A percentile compares a stretch with the other conserved stretches of the same genome.
These are phyloP conservation scores for Nixonia krombeini DNA, from an alignment of 1,140 invertebrate species.

Conservation along the genomic window DNA sequence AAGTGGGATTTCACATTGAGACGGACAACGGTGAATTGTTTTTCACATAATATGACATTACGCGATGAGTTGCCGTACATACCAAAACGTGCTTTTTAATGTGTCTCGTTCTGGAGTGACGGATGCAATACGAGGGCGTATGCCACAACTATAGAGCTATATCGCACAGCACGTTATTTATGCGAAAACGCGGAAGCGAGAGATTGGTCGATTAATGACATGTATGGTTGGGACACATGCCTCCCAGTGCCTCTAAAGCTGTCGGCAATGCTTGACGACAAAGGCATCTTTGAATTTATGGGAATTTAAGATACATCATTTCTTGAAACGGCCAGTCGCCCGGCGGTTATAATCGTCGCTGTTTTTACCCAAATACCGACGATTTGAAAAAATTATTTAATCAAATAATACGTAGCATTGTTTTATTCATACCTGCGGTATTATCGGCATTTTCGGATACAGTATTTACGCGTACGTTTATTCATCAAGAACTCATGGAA, in stretches of 20 bases:
- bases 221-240: conserved; percentile 41
- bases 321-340: not conserved
- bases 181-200: conserved; percentile 38
- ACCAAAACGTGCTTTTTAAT: conserved; percentile 41
- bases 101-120: conserved; percentile 35
- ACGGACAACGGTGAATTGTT: too few species aligned
- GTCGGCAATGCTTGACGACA: conserved; percentile 26
- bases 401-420: too few species aligned
- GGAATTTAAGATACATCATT: conserved; percentile 34
- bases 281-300: conserved; percentile 35
- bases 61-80: conserved; percentile 22
- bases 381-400: too few species aligned
- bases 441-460: too few species aligned
- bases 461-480: too few species aligned
- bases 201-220: conserved; percentile 48
- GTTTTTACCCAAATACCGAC: too few species aligned
- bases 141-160: conserved; percentile 18
- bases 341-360: too few species aligned
- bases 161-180: conserved; percentile 42
- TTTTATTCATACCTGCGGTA: too few species aligned
- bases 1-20: too few species aligned
- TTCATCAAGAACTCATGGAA: too few species aligned
- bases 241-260: conserved; percentile 38
- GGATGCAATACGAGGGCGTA: conserved; percentile 30
- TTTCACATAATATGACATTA: conserved; percentile 15